phyloP scores from a whole-genome alignment of 2,797 vertebrate species.

The Ctenopoma multispine region DNA sequence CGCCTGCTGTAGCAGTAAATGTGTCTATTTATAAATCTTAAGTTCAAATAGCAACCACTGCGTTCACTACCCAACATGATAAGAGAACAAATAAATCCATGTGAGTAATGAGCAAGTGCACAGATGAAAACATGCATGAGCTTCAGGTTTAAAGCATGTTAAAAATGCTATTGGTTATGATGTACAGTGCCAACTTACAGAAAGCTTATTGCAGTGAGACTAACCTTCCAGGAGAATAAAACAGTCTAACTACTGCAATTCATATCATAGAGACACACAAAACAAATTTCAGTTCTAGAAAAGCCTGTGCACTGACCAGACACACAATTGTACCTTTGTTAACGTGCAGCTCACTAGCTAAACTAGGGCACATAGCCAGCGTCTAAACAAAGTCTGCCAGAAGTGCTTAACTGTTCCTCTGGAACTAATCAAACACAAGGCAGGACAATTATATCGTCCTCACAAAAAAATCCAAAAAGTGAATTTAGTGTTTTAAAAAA shows the following conservation, averaged over 20 bases:
- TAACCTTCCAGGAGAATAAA: not conserved
- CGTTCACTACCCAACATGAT: conserved; percentile 60
- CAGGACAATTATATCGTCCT: conserved; percentile 35
- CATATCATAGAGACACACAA: not conserved
- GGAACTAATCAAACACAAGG: conserved; percentile 51
- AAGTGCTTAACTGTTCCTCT: conserved; percentile 23
- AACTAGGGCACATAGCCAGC: conserved; percentile 36
- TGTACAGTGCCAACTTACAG: no score
- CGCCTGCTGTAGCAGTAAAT: conserved; percentile 65
- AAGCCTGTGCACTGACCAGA: conserved; percentile 13
- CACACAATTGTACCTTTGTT: conserved; percentile 26
- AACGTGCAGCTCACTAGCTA: conserved; percentile 35
- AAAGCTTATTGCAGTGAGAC: not conserved
- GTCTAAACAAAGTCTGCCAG: conserved; percentile 37
- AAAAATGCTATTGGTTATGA: not conserved
- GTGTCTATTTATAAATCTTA: conserved; percentile 76
- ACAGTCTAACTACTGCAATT: not conserved
- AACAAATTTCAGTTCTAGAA: conserved; percentile 1
- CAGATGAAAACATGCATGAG: conserved; percentile 11
- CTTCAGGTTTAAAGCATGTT: not conserved
- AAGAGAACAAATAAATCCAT: conserved; percentile 68
- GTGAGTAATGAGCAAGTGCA: conserved; percentile 35
- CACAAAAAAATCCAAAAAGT: conserved; percentile 14
- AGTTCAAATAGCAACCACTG: conserved; percentile 75
- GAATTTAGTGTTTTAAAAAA: conserved; percentile 7